Evolutionary conservation across 2,888 invertebrate genomes (phyloP), one percentile per base, ranked within the genome.

Genomic region (Ommatoiulus sabulosus): DNA sequence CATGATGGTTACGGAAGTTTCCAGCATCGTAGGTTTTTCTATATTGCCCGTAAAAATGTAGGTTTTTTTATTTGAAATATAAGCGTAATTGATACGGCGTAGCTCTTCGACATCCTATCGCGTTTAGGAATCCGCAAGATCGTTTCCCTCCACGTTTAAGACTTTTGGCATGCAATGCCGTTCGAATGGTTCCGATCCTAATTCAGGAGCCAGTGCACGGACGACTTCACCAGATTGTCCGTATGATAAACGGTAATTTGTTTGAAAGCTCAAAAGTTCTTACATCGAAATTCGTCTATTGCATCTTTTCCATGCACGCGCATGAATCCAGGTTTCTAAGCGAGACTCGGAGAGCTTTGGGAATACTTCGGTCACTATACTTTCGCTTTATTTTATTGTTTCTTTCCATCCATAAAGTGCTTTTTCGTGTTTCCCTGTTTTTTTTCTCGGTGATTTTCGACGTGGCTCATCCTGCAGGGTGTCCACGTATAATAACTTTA

Each of bases 331-430:
- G 5, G 5, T 63, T 63, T 63, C n/a, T 63, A n/a, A 63, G 63
- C 63, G n/a, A 17, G 63, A 63, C 63, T n/a, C n/a, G n/a, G 63
- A 63, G 63, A 63, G 63, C 63, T 63, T 3, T 63, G 63, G 63
- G 63, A 63, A 63, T 63, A n/a, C 63, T 63, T 63, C 63, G 63
- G 63, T 63, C 63, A 63, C 63, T 63, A 10, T 46, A 52, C 63
- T 63, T 63, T 63, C 63, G 63, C 63, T 63, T 63, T 63, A 63
- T 63, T 63, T 63, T 63, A 63, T 63, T 63, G 63, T 63, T 63
- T 63, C 63, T 63, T n/a, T 63, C 63, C 63, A 63, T 63, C 63
- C n/a, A 63, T 63, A 63, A 63, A 63, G 63, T 63, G 63, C 63
- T 63, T 63, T 63, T 63, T 63, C 63, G 63, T 63, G 63, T 63